phyloP scores from a whole-genome alignment of 2,888 invertebrate genomes.

The Tromatobia lineatoria region DNA sequence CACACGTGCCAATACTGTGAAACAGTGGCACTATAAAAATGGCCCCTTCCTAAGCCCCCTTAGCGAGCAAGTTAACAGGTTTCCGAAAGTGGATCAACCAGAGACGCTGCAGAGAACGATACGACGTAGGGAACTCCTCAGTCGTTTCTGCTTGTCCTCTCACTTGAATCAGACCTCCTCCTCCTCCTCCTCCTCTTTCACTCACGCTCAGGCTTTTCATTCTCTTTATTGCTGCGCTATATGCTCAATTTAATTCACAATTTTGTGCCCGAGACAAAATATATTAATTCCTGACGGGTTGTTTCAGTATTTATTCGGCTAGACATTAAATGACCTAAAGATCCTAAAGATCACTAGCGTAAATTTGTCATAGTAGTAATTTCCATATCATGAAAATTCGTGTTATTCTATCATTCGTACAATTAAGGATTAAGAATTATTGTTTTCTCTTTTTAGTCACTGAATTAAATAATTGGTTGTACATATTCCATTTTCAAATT shows the following conservation, averaged over 20 bases:
- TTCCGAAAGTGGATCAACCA: slow-evolving; percentile 63
- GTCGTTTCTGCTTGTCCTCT: not conserved
- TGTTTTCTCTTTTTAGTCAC: too few species aligned
- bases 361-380: too few species aligned
- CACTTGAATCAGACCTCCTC: not conserved
- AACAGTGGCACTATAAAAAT: slow-evolving; percentile 26
- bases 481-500: too few species aligned
- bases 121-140: not conserved
- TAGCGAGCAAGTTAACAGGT: slow-evolving; percentile 51
- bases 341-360: too few species aligned
- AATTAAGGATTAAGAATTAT: too few species aligned
- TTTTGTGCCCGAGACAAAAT: not conserved
- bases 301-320: too few species aligned
- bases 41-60: not conserved
- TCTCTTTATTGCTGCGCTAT: not conserved
- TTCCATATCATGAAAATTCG: too few species aligned
- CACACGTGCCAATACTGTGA: slow-evolving; percentile 14
- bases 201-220: not conserved
- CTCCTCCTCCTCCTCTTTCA: not conserved
- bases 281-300: too few species aligned
- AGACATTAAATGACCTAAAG: too few species aligned
- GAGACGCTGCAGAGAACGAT: slow-evolving; percentile 12
- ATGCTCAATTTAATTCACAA: not conserved
- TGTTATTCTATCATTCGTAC: too few species aligned
- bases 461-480: too few species aligned